Percentiles rank a stretch among this genome's conserved stretches.
Evolutionary conservation across 2,888 invertebrate species (phyloP).

Genomic region (Ganaspis brasiliensis): DNA sequence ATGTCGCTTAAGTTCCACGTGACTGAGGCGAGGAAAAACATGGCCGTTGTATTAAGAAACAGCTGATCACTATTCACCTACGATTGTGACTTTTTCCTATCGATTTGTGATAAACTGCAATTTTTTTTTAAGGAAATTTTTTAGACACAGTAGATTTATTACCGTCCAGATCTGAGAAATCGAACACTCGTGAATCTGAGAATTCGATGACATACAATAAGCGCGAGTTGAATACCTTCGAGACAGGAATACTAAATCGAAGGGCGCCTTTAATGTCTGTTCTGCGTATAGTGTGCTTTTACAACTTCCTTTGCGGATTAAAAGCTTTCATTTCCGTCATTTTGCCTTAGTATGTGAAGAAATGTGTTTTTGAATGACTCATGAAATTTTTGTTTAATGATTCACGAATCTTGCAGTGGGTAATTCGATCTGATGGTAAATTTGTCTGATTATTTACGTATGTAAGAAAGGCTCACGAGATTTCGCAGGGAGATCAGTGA

Average conservation of each 20-base stretch:
- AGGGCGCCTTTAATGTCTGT: constrained; percentile 65
- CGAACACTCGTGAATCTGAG: constrained; percentile 16
- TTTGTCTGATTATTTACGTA: constrained; percentile 19
- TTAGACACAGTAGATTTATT: not conserved
- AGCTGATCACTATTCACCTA: not conserved
- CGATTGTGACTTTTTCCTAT: not conserved
- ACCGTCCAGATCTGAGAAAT: constrained; percentile 1
- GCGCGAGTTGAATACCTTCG: constrained; percentile 63
- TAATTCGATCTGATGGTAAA: constrained; percentile 25
- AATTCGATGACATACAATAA: constrained; percentile 49
- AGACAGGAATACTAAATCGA: constrained; percentile 61
- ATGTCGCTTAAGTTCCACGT: not conserved
- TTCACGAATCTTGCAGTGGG: not conserved
- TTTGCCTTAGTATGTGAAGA: not conserved
- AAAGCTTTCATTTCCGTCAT: not conserved
- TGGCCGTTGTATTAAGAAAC: not conserved
- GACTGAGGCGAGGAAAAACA: not conserved
- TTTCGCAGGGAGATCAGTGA: constrained; percentile 63
- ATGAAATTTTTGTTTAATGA: constrained; percentile 5
- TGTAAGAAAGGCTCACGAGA: constrained; percentile 58
- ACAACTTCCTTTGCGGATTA: constrained; percentile 72
- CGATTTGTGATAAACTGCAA: not conserved
- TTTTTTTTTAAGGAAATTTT: not conserved
- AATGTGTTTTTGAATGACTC: constrained; percentile 36
- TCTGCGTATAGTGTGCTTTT: constrained; percentile 74